These are phyloP conservation scores for Gadus chalcogrammus DNA, from an alignment of 2,113 vertebrate genomes.

Conservation along the genomic window DNA sequence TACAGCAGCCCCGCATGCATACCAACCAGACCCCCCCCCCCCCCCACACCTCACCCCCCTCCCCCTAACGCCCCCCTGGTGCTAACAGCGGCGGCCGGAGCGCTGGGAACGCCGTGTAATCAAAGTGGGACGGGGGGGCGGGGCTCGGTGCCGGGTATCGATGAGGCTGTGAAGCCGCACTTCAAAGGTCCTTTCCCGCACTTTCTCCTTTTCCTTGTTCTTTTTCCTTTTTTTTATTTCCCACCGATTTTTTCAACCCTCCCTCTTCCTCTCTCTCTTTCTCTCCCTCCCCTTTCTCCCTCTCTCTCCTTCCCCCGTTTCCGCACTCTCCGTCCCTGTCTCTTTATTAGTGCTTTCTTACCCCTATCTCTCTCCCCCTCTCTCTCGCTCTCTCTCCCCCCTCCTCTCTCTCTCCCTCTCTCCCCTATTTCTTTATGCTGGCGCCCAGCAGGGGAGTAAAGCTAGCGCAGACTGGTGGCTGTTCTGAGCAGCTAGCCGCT, in stretches of 20 bases:
- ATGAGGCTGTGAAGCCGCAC: constrained; percentile 49
- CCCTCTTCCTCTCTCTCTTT: too few species aligned
- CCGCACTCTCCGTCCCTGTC: too few species aligned
- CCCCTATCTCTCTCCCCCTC: too few species aligned
- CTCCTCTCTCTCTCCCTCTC: background rate
- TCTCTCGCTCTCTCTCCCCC: too few species aligned
- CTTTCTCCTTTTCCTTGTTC: too few species aligned
- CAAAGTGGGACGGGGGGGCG: constrained; percentile 48
- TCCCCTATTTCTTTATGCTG: constrained; percentile 31
- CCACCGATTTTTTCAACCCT: too few species aligned
- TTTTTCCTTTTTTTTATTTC: too few species aligned
- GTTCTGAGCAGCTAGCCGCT: constrained; percentile 50
- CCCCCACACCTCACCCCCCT: background rate
- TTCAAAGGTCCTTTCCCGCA: constrained; percentile 50
- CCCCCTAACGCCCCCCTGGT: background rate
- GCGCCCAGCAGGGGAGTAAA: constrained; percentile 39
- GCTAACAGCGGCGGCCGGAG: constrained; percentile 14
- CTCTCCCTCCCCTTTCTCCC: too few species aligned
- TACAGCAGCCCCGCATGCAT: constrained; percentile 55
- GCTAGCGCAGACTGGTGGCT: background rate
- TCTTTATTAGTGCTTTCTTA: too few species aligned
- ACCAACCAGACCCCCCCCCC: constrained; percentile 47
- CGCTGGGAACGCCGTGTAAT: constrained; percentile 65
- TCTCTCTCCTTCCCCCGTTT: too few species aligned
- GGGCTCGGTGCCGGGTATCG: constrained; percentile 68